Evolutionary conservation across 2,888 invertebrate genomes (phyloP).

Genomic region (Andrena minutula): DNA sequence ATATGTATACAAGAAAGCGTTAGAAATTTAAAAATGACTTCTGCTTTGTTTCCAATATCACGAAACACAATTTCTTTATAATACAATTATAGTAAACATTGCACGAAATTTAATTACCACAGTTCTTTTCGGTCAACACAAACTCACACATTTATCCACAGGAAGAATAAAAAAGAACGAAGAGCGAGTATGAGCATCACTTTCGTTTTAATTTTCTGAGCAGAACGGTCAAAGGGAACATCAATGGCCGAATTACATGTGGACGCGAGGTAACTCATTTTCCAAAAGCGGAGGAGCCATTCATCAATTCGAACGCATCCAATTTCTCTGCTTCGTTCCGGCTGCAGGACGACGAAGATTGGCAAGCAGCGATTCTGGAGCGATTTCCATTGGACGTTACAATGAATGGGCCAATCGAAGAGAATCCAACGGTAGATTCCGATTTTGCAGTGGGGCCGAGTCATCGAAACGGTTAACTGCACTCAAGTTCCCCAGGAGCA

Average conservation of each 20-base stretch:
- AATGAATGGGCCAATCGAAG: conserved; percentile 73
- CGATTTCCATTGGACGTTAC: conserved; percentile 77
- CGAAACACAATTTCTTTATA: too few species aligned
- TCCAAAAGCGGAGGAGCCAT: conserved; percentile 54
- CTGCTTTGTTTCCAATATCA: too few species aligned
- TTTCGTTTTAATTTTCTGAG: conserved; percentile 16
- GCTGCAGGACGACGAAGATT: conserved; percentile 69
- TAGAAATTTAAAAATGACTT: too few species aligned
- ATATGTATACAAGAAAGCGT: too few species aligned
- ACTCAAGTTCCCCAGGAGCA: conserved; percentile 39
- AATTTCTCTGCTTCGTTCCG: conserved; percentile 60
- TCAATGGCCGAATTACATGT: conserved; percentile 48
- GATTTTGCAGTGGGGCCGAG: conserved; percentile 69
- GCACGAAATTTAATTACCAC: too few species aligned
- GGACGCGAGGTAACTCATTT: conserved; percentile 60
- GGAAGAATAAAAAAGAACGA: conserved; percentile 7
- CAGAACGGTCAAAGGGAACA: conserved; percentile 32
- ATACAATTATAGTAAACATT: too few species aligned
- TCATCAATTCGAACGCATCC: conserved; percentile 59
- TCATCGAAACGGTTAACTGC: conserved; percentile 57
- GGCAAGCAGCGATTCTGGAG: conserved; percentile 69
- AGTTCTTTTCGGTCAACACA: too few species aligned
- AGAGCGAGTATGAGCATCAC: not conserved
- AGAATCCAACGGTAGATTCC: conserved; percentile 68
- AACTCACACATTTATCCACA: too few species aligned